Evolutionary conservation across 2,888 invertebrate species (phyloP).

Genomic region (Emmelina monodactyla): DNA sequence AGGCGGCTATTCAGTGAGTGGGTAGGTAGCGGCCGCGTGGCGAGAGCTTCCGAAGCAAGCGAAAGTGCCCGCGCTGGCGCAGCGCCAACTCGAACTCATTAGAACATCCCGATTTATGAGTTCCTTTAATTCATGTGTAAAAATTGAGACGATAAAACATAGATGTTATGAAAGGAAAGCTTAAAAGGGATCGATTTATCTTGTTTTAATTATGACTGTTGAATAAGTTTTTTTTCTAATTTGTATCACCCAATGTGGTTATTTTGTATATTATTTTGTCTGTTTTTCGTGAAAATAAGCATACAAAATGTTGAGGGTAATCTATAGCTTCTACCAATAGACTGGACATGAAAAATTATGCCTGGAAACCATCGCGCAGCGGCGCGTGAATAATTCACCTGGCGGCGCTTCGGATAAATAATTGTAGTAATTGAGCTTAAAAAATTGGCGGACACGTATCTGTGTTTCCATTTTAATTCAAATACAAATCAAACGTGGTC

Average conservation of each 20-base stretch:
- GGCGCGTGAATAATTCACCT: constrained; percentile 2
- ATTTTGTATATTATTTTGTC: too few species aligned
- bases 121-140: constrained; percentile 47
- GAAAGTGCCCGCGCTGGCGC: constrained; percentile 27
- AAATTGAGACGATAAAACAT: constrained; percentile 47
- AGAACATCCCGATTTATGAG: constrained; percentile 47
- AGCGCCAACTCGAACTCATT: constrained; percentile 38
- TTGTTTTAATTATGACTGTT: too few species aligned
- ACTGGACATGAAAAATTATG: constrained; percentile 1
- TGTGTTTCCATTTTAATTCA: constrained; percentile 48
- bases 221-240: too few species aligned
- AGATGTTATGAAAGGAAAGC: constrained; percentile 52
- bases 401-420: constrained; percentile 1
- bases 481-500: constrained; percentile 46
- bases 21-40: constrained; percentile 31
- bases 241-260: too few species aligned
- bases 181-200: too few species aligned
- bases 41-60: background rate
- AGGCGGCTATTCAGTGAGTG: constrained; percentile 31
- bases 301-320: too few species aligned
- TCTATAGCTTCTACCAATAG: too few species aligned
- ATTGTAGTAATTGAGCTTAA: constrained; percentile 23
- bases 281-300: too few species aligned
- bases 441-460: constrained; percentile 29
- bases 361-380: background rate